Percentiles rank a stretch among this genome's conserved stretches.
phyloP scores from a whole-genome alignment of 2,888 invertebrate genomes.

The Drosophila nr. perissopoda region DNA sequence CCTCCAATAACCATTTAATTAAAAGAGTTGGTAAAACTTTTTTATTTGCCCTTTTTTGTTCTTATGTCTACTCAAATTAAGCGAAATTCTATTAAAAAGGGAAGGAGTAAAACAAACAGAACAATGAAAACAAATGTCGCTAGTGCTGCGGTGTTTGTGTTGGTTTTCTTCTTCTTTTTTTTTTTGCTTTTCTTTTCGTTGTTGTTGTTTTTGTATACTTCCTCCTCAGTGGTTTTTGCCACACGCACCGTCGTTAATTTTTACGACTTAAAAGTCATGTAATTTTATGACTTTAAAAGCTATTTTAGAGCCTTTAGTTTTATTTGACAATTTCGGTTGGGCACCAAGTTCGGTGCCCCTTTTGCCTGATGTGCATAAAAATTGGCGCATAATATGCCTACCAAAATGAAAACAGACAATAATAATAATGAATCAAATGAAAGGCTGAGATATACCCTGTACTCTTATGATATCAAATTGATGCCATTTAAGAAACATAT shows the following conservation, averaged over 20 bases:
- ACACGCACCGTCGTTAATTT: slow-evolving; percentile 80
- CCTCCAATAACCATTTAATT: slow-evolving; percentile 79
- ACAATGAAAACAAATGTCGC: slow-evolving; percentile 61
- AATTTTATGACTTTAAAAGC: slow-evolving; percentile 81
- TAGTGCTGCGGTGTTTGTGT: slow-evolving; percentile 33
- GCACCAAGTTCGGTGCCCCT: slow-evolving; percentile 40
- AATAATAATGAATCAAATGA: background rate
- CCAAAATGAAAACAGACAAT: slow-evolving; percentile 40
- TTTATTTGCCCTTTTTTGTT: slow-evolving; percentile 49
- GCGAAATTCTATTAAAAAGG: slow-evolving; percentile 78
- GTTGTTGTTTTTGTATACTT: slow-evolving; percentile 3
- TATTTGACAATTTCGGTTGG: slow-evolving; percentile 72
- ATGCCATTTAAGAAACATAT: background rate
- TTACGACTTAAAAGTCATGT: slow-evolving; percentile 77
- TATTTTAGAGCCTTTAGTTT: slow-evolving; percentile 80
- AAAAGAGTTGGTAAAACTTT: slow-evolving; percentile 76
- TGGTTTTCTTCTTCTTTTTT: slow-evolving; percentile 3
- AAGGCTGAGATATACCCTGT: slow-evolving; percentile 27
- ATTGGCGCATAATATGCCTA: slow-evolving; percentile 69
- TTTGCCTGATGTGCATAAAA: slow-evolving; percentile 68
- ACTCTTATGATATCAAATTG: background rate
- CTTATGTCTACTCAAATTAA: slow-evolving; percentile 66
- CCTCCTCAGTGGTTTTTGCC: slow-evolving; percentile 50
- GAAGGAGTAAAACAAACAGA: slow-evolving; percentile 60
- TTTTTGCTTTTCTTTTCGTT: slow-evolving; percentile 16